Evolutionary conservation across 1,140 invertebrate genomes (phyloP).

Genomic region (Aphelinus atriplicis): DNA sequence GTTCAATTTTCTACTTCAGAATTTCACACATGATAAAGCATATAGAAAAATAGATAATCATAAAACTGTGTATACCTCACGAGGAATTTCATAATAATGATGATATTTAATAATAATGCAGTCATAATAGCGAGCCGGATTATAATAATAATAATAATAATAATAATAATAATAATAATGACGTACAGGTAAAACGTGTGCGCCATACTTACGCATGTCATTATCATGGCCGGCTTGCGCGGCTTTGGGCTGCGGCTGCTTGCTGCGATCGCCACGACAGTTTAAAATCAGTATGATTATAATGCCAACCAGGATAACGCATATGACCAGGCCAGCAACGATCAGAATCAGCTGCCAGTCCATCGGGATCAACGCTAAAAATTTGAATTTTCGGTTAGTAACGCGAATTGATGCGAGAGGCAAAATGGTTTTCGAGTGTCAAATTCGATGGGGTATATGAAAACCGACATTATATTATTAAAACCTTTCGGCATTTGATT

Average conservation of each 20-base stretch:
- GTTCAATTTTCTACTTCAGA: too few species aligned
- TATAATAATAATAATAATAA: too few species aligned
- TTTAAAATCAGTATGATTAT: slow-evolving; percentile 69
- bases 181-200: too few species aligned
- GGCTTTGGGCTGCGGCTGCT: slow-evolving; percentile 61
- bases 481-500: too few species aligned
- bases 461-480: too few species aligned
- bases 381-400: slow-evolving; percentile 56
- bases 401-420: slow-evolving; percentile 23
- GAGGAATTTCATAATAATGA: too few species aligned
- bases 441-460: background rate
- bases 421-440: slow-evolving; percentile 16
- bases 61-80: too few species aligned
- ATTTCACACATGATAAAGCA: too few species aligned
- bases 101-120: too few species aligned
- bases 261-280: slow-evolving; percentile 65
- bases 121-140: too few species aligned
- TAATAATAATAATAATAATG: too few species aligned
- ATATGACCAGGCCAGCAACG: slow-evolving; percentile 66
- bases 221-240: slow-evolving; percentile 60
- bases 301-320: slow-evolving; percentile 66
- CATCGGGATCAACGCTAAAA: slow-evolving; percentile 66
- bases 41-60: too few species aligned
- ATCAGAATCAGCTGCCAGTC: slow-evolving; percentile 69
- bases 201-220: slow-evolving; percentile 61